Conservation (phyloP, 2,113 vertebrate species). For the Chamaea fasciata region DNA sequence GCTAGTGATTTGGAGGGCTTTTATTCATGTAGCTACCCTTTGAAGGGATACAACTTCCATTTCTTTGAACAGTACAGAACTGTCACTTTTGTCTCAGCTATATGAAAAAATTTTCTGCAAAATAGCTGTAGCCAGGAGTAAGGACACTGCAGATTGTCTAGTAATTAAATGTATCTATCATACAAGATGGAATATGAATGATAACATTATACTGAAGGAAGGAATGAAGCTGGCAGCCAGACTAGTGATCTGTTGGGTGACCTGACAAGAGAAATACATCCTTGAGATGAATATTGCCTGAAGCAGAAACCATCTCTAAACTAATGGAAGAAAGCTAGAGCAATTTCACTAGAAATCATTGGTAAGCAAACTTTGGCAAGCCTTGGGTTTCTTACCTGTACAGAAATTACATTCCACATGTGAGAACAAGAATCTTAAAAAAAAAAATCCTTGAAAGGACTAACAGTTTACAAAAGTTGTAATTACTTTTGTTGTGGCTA, state of each 20-base stretch:
- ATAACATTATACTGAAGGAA: conserved; percentile 4
- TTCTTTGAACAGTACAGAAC: not conserved
- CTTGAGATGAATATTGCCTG: not conserved
- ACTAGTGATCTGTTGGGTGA: not conserved
- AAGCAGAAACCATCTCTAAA: not conserved
- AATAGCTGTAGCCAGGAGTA: not conserved
- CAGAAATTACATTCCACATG: not conserved
- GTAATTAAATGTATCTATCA: not conserved
- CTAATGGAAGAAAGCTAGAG: not conserved
- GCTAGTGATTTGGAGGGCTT: not conserved
- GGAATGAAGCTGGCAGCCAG: not conserved
- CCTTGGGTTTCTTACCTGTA: not conserved
- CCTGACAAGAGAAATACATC: not conserved
- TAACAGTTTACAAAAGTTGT: not conserved
- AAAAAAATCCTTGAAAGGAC: not conserved
- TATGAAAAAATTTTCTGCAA: not conserved
- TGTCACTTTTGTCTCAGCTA: not conserved
- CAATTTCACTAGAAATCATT: not conserved
- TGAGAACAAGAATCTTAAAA: not conserved
- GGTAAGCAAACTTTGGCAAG: not conserved
- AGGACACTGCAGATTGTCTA: not conserved
- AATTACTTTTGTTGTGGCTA: not conserved
- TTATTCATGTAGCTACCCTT: not conserved
- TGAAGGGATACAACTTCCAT: not conserved
- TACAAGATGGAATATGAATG: not conserved